Evolutionary conservation across 1,140 invertebrate species (phyloP), one percentile per base, ranked within the genome.

Genomic region (Linepithema humile): DNA sequence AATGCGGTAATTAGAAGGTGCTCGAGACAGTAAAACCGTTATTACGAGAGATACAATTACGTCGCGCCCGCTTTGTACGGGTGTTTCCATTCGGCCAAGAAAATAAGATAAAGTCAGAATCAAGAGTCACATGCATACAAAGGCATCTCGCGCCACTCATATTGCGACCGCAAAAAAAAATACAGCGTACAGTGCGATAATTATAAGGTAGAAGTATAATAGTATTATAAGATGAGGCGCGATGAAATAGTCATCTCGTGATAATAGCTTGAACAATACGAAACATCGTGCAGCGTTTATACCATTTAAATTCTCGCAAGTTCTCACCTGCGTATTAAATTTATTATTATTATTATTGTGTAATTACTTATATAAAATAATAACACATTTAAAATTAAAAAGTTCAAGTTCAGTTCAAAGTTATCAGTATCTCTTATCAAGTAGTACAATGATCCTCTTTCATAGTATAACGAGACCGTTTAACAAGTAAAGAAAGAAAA

Each of bases 51-150:
- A 83, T 86, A 70, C 60, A 88, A 86, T 88, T 85, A 88, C 65
- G 48, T 59, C 82, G 72, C 35, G 72, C 48, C 38, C 50, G 83
- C 64, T 85, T 82, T 70, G 43, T 72, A 73, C 45, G 29, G 60
- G 50, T 64, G 70, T 83, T 83, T 85, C 64, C 83, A 73, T 88
- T 83, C 77, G 64, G 38, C 45, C 64, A 69, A 75, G 77, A 69
- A 85, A 88, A 88, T 88, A 85, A 73, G 86, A 88, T 88, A 67
- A 88, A 88, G 84, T 85, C 67, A 73, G 59, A 82, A 88, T 85
- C 75, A 75, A 72, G 20, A 57, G 26, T 75, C 69, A 29, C 64
- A 48, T 45, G 9, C 29, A 53, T 82, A 88, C 83, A 85, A 88
- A 87, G 53, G 32, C 12, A 10, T 10, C 29, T 83, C 53, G n/a